Conservation (phyloP, 2,888 invertebrate species). For the Cristatella mucedo region DNA sequence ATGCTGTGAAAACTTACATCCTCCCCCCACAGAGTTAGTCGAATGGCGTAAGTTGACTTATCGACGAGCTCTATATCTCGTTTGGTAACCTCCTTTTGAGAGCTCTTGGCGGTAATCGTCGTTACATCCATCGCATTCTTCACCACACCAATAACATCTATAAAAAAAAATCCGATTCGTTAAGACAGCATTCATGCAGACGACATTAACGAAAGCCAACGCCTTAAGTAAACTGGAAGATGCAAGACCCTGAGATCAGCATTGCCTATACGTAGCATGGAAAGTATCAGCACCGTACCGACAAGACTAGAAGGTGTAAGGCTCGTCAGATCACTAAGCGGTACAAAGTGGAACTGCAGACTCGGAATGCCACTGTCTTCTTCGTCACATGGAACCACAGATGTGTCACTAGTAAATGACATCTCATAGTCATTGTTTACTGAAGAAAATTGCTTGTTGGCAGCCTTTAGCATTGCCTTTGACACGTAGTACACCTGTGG, state of each 20-base stretch:
- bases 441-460: slow-evolving; percentile 70
- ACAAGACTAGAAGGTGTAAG: no score
- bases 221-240: no score
- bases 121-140: slow-evolving; percentile 55
- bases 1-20: slow-evolving; percentile 31
- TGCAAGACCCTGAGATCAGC: no score
- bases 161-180: no score
- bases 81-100: slow-evolving; percentile 70
- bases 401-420: slow-evolving; percentile 61
- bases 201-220: no score
- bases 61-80: slow-evolving; percentile 75
- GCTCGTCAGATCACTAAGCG: slow-evolving; percentile 55
- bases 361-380: slow-evolving; percentile 48
- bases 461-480: slow-evolving; percentile 67
- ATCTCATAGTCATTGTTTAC: slow-evolving; percentile 91
- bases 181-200: no score
- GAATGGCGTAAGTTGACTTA: slow-evolving; percentile 56
- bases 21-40: slow-evolving; percentile 76
- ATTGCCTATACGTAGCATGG: no score
- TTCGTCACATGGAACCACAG: slow-evolving; percentile 38
- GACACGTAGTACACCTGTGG: slow-evolving; percentile 67
- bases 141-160: slow-evolving; percentile 77
- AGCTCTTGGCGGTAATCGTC: slow-evolving; percentile 53
- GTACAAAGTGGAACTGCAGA: slow-evolving; percentile 58
- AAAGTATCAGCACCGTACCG: no score